A percentile compares a stretch with the other conserved stretches of the same genome.
Conservation (phyloP, 2,888 invertebrate species). For the Unio delphinus region DNA sequence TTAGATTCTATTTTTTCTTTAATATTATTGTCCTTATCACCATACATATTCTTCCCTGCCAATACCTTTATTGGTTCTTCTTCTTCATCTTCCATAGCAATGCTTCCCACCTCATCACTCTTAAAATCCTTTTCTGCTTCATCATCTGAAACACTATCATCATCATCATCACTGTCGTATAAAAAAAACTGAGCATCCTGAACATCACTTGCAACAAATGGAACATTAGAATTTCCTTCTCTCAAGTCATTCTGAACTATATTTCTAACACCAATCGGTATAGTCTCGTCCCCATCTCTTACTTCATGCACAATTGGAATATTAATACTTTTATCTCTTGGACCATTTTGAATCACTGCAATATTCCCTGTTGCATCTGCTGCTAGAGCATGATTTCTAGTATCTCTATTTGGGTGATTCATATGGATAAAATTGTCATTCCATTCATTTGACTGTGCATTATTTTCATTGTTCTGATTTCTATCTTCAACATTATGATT, state of each 20-base stretch:
- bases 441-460: background rate
- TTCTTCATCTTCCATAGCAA: slow-evolving; percentile 3
- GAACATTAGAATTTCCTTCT: background rate
- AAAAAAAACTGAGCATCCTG: background rate
- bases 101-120: background rate
- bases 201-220: no score
- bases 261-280: background rate
- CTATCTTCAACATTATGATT: slow-evolving; percentile 13
- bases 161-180: slow-evolving; percentile 8
- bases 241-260: background rate
- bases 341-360: no score
- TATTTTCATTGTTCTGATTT: background rate
- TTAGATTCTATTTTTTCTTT: background rate
- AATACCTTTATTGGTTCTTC: background rate
- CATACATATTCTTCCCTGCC: background rate
- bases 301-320: no score
- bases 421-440: background rate
- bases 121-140: background rate
- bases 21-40: no score
- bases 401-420: no score
- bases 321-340: no score
- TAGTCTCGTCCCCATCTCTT: background rate
- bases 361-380: no score
- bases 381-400: no score
- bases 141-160: slow-evolving; percentile 4